Conservation (phyloP, 2,797 vertebrate species). For the Falco concolor region DNA sequence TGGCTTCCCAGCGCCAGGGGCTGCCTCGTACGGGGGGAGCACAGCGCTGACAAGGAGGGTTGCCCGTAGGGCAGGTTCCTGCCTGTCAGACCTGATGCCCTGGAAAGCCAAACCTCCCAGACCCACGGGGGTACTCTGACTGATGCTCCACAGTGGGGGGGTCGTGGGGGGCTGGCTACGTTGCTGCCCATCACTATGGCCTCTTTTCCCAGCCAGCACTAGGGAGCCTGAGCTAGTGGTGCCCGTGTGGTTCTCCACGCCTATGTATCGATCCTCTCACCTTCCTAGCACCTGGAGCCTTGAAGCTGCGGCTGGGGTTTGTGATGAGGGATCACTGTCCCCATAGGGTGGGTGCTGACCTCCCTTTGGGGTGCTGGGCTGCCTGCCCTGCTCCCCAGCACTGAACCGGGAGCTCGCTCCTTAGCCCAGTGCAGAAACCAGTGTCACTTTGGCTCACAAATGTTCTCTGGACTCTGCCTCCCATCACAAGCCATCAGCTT, state of each 20-base stretch:
- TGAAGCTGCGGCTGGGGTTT: not conserved
- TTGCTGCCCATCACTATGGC: not conserved
- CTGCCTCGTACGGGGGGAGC: not conserved
- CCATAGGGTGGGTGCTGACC: rapidly evolving
- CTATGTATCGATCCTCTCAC: rapidly evolving
- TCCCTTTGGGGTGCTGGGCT: not conserved
- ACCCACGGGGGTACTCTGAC: not conserved
- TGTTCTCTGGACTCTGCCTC: not conserved
- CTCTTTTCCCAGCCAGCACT: not conserved
- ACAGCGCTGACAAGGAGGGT: rapidly evolving
- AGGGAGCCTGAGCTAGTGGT: not conserved
- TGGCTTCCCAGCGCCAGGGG: not conserved
- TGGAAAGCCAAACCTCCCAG: not conserved
- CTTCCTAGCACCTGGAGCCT: not conserved
- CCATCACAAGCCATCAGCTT: not conserved
- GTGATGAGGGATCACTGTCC: rapidly evolving
- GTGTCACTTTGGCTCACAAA: not conserved
- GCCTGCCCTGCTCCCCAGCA: not conserved
- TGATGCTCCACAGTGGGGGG: no score
- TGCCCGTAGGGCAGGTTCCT: not conserved
- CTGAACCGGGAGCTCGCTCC: not conserved
- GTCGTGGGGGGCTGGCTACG: rapidly evolving
- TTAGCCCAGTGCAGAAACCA: not conserved
- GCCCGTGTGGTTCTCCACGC: not conserved
- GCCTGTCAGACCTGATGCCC: not conserved